A percentile compares a stretch with the other conserved stretches of the same genome.
Conservation (phyloP, 2,797 vertebrate genomes). For the Liasis olivaceus region DNA sequence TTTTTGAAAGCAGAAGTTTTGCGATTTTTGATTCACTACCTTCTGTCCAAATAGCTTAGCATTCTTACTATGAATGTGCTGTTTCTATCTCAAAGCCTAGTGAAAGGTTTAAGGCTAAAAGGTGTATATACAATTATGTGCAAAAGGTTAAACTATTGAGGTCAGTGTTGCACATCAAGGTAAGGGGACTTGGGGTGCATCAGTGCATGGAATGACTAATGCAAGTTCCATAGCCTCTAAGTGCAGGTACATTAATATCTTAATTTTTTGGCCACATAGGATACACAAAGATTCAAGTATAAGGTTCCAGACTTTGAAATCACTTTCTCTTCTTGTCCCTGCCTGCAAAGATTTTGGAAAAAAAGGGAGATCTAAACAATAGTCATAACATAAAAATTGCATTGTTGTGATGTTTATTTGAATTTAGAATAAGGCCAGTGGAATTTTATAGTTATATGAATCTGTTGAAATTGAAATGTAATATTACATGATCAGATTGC, state of each 20-base stretch:
- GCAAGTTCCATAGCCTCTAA: neutral
- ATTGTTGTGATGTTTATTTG: neutral
- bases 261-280: slow-evolving; percentile 15
- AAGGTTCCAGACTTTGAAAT: slow-evolving; percentile 33
- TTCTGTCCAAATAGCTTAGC: slow-evolving; percentile 75
- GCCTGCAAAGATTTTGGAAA: neutral
- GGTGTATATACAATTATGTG: slow-evolving; percentile 49
- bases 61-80: slow-evolving; percentile 57
- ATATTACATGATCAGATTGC: slow-evolving; percentile 1
- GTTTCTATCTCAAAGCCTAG: slow-evolving; percentile 66
- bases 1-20: slow-evolving; percentile 82
- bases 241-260: slow-evolving; percentile 8
- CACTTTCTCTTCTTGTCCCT: slow-evolving; percentile 1
- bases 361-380: slow-evolving; percentile 27
- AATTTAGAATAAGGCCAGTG: neutral
- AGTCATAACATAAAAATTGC: neutral
- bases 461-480: neutral
- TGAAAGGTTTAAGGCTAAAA: slow-evolving; percentile 65
- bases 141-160: slow-evolving; percentile 56
- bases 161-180: slow-evolving; percentile 59
- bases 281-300: slow-evolving; percentile 26
- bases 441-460: neutral
- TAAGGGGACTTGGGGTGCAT: slow-evolving; percentile 60
- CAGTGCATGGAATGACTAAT: slow-evolving; percentile 20
- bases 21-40: slow-evolving; percentile 78